A percentile compares a stretch with the other conserved stretches of the same genome.
Evolutionary conservation across 2,888 invertebrate species (phyloP).

Genomic region (Polydrusus cervinus): DNA sequence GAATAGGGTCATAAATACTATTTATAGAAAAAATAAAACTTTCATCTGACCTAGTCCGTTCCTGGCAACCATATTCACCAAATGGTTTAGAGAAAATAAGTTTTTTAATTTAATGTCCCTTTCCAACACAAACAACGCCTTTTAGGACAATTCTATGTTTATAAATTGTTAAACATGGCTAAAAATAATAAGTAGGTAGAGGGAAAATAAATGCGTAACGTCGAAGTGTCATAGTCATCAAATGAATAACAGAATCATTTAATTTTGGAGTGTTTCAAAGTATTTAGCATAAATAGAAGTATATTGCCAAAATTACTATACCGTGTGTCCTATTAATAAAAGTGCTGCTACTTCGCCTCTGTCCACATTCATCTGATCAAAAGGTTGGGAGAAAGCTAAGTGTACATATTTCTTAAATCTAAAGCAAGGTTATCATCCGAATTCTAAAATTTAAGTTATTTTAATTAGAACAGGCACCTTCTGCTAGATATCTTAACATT

Average conservation of each 20-base stretch:
- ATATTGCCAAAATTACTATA: constrained; percentile 13
- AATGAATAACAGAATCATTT: not conserved
- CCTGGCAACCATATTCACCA: not conserved
- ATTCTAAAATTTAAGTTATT: no score
- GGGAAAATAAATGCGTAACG: constrained; percentile 5
- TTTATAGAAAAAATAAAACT: no score
- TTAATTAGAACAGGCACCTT: no score
- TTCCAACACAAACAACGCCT: constrained; percentile 3
- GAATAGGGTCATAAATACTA: no score
- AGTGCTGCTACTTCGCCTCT: no score
- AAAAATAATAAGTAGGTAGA: constrained; percentile 1
- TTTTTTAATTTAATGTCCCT: not conserved
- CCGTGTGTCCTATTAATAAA: not conserved
- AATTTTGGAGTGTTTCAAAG: not conserved
- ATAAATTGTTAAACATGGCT: constrained; percentile 11
- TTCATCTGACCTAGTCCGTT: not conserved
- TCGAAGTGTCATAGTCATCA: not conserved
- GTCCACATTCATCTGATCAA: no score
- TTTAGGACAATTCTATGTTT: not conserved
- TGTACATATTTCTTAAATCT: no score
- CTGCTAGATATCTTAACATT: no score
- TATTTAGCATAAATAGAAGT: constrained; percentile 13
- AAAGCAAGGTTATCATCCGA: no score
- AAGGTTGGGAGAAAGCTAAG: no score
- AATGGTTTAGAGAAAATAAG: constrained; percentile 38